These are phyloP conservation scores for Momotus momota DNA, from an alignment of 2,797 vertebrate genomes.

Conservation along the genomic window DNA sequence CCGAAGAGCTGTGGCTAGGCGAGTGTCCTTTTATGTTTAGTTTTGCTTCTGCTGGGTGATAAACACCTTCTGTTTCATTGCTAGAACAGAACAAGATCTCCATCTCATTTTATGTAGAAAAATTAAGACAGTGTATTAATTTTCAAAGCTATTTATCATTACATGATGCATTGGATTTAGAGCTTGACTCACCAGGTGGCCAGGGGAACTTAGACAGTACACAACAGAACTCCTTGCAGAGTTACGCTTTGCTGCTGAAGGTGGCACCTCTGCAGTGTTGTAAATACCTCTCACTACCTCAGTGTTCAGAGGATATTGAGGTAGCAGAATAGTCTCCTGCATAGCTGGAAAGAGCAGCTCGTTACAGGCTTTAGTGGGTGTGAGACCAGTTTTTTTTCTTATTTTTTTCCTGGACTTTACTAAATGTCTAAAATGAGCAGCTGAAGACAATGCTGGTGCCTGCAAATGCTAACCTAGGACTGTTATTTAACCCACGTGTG, in stretches of 20 bases:
- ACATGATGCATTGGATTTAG: accelerated
- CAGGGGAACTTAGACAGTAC: background rate
- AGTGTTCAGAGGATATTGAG: background rate
- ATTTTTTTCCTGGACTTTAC: background rate
- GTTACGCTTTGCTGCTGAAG: background rate
- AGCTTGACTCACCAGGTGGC: background rate
- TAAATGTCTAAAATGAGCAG: background rate
- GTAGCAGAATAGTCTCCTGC: accelerated
- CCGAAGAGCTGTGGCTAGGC: background rate
- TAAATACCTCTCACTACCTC: background rate
- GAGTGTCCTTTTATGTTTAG: background rate
- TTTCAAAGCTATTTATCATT: background rate
- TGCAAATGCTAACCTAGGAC: background rate
- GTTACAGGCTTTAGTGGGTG: background rate
- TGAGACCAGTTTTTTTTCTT: background rate
- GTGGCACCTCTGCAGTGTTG: background rate
- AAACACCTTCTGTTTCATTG: background rate
- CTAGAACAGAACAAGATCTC: background rate
- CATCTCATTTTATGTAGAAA: background rate
- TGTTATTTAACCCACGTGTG: background rate
- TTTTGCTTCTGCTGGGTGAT: background rate
- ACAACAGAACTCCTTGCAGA: background rate
- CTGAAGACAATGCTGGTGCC: background rate
- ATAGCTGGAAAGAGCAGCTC: background rate
- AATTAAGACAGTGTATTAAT: background rate